Evolutionary conservation across 64 coral and sea anemone species (phyloP).

Genomic region (Pachyseris speciosa): DNA sequence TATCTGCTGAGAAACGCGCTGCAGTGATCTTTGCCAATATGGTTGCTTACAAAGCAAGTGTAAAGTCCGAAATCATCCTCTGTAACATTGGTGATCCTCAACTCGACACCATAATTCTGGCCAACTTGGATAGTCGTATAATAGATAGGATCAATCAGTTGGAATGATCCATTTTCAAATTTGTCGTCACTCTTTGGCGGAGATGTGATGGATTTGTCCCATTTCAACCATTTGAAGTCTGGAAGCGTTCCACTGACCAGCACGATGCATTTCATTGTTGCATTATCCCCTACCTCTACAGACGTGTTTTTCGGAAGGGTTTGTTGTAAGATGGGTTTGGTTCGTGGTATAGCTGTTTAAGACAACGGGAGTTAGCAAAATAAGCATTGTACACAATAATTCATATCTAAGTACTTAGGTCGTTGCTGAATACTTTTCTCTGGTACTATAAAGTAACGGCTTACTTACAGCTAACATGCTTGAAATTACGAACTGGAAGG

Average conservation of each 20-base stretch:
- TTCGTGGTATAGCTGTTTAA: conserved; percentile 73
- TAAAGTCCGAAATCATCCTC: conserved; percentile 93
- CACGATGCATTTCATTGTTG: conserved; percentile 77
- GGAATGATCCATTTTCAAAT: conserved; percentile 17
- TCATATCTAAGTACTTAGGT: not conserved
- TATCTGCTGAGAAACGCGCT: conserved; percentile 79
- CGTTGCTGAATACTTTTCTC: too few relatives aligned
- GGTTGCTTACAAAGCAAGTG: conserved; percentile 88
- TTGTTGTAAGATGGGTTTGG: conserved; percentile 71
- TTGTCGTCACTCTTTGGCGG: conserved; percentile 30
- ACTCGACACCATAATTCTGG: conserved; percentile 57
- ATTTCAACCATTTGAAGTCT: conserved; percentile 96
- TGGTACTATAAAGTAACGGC: too few relatives aligned
- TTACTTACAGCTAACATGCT: too few relatives aligned
- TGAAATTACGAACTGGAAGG: too few relatives aligned
- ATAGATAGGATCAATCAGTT: conserved; percentile 58
- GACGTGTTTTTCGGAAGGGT: conserved; percentile 84
- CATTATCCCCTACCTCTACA: conserved; percentile 62
- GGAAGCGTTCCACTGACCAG: conserved; percentile 90
- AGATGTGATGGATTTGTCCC: conserved; percentile 59
- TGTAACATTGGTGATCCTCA: conserved; percentile 70
- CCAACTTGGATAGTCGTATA: conserved; percentile 63
- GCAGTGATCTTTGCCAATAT: conserved; percentile 74
- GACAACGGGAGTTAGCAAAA: not conserved
- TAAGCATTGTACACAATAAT: not conserved